These are phyloP conservation scores for Microplitis manilae DNA, from an alignment of 2,888 invertebrate genomes.

Conservation along the genomic window DNA sequence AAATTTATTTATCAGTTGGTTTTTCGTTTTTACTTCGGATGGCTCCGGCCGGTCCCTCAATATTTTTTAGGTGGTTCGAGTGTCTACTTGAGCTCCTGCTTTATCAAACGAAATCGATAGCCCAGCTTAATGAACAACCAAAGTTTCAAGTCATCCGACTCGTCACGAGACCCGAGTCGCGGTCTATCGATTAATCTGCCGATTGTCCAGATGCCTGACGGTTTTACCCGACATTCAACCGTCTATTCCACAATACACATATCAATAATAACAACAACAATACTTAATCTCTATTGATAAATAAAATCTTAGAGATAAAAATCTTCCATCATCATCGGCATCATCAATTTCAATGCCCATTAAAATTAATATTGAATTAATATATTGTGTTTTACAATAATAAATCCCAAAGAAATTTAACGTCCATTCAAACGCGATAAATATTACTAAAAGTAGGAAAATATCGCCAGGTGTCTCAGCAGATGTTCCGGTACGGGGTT, in stretches of 20 bases:
- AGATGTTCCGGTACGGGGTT: constrained; percentile 63
- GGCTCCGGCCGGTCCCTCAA: background rate
- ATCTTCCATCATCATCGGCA: no score
- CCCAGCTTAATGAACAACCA: constrained; percentile 38
- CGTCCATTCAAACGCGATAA: constrained; percentile 39
- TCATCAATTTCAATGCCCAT: no score
- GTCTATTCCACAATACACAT: background rate
- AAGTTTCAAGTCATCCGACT: constrained; percentile 39
- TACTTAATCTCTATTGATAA: no score
- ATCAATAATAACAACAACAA: background rate
- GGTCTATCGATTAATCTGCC: constrained; percentile 36
- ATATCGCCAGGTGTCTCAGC: constrained; percentile 65
- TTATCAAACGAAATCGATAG: constrained; percentile 38
- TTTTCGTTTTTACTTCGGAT: constrained; percentile 9
- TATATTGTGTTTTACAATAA: background rate
- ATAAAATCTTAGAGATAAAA: no score
- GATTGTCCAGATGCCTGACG: constrained; percentile 22
- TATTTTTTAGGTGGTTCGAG: constrained; percentile 9
- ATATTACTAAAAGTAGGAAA: constrained; percentile 65
- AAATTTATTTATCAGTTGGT: constrained; percentile 19
- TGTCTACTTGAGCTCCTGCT: constrained; percentile 27
- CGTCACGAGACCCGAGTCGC: constrained; percentile 36
- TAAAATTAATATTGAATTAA: background rate
- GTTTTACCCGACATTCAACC: background rate
- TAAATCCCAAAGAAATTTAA: background rate